Evolutionary conservation across 2,113 vertebrate species (phyloP).

Genomic region (Campylomormyrus tamandua): DNA sequence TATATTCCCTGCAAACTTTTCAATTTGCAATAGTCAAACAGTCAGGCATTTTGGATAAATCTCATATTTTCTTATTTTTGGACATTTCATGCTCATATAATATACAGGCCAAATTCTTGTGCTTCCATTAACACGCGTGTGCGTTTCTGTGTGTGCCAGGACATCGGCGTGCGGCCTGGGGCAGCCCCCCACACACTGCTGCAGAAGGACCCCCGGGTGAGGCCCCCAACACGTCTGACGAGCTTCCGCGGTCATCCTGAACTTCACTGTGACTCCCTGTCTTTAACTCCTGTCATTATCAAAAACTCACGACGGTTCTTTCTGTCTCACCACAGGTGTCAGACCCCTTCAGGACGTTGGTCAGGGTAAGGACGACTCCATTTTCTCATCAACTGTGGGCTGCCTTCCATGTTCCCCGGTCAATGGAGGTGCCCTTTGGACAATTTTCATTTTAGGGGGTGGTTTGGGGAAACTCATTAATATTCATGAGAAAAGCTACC

Average conservation of each 20-base stretch:
- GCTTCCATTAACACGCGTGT: not conserved
- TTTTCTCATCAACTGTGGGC: not conserved
- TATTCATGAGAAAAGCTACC: not conserved
- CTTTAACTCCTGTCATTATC: not conserved
- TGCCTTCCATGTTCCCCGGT: not conserved
- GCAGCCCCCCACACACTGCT: conserved; percentile 65
- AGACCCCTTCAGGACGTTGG: conserved; percentile 64
- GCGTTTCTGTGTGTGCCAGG: conserved; percentile 41
- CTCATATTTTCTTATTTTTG: not conserved
- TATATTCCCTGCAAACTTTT: not conserved
- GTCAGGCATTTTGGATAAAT: not conserved
- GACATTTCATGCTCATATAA: not conserved
- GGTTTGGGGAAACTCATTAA: too few relatives aligned
- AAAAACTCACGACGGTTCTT: not conserved
- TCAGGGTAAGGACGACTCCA: conserved; percentile 63
- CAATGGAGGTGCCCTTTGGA: not conserved
- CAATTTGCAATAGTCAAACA: not conserved
- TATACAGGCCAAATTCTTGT: not conserved
- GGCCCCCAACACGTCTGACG: conserved; percentile 27
- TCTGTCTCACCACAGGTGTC: conserved; percentile 57
- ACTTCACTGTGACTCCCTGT: not conserved
- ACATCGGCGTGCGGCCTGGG: conserved; percentile 64
- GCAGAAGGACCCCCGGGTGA: conserved; percentile 72
- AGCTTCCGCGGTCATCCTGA: not conserved
- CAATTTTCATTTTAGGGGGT: not conserved